Conservation (phyloP, 2,113 vertebrate genomes). For the Pseudorhombus dupliciocellatus region DNA sequence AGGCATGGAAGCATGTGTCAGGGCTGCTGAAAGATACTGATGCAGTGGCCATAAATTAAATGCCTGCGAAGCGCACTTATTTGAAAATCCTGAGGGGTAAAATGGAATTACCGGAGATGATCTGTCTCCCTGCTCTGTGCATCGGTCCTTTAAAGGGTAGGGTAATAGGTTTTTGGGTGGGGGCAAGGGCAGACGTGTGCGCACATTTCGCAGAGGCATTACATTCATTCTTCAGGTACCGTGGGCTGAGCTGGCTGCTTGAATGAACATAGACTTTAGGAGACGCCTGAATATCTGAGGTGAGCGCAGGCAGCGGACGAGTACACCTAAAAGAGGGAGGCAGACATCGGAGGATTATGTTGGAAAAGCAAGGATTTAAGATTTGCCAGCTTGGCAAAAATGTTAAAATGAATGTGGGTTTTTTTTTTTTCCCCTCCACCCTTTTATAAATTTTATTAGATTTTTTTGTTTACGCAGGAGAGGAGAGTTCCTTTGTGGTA, state of each 20-base stretch:
- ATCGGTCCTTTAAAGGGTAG: conserved; percentile 70
- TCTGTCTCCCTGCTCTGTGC: conserved; percentile 67
- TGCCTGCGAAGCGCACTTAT: conserved; percentile 70
- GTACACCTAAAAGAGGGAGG: neutral
- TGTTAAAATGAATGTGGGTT: neutral
- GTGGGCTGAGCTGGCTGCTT: conserved; percentile 14
- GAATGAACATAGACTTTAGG: conserved; percentile 7
- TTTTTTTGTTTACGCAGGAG: neutral
- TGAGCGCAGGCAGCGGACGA: neutral
- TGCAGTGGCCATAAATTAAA: conserved; percentile 77
- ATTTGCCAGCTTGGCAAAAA: neutral
- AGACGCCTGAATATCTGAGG: neutral
- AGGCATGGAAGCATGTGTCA: conserved; percentile 54
- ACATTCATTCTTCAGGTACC: conserved; percentile 62
- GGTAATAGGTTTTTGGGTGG: conserved; percentile 72
- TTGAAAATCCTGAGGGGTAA: conserved; percentile 79
- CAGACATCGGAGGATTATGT: neutral
- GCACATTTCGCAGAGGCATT: conserved; percentile 59
- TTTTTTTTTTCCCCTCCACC: neutral
- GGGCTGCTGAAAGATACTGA: conserved; percentile 50
- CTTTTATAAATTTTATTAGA: neutral
- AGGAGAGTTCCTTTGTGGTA: neutral
- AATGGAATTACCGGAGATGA: conserved; percentile 80
- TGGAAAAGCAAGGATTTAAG: neutral
- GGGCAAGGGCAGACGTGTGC: conserved; percentile 44